These are phyloP conservation scores for Chloroceryle aenea DNA, from an alignment of 2,113 vertebrate genomes.

Conservation along the genomic window DNA sequence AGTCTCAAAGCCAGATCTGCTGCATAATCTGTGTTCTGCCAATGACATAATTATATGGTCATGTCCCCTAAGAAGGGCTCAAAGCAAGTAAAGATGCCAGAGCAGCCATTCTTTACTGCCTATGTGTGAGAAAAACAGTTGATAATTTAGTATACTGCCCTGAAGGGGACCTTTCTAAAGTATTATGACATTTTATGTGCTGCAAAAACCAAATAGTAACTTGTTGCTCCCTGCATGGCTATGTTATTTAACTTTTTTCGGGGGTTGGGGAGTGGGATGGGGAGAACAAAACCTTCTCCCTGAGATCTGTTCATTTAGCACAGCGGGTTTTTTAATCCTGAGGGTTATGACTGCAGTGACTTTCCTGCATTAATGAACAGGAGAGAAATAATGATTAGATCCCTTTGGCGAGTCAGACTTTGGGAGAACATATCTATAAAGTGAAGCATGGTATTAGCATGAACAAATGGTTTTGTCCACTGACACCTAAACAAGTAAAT, in stretches of 20 bases:
- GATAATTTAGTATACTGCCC: neutral
- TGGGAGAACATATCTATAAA: neutral
- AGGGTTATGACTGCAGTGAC: neutral
- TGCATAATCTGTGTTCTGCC: neutral
- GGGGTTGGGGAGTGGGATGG: accelerated
- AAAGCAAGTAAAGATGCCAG: neutral
- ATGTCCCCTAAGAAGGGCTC: neutral
- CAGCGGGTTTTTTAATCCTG: neutral
- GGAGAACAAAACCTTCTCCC: neutral
- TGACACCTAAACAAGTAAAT: neutral
- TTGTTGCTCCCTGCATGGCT: neutral
- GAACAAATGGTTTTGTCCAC: neutral
- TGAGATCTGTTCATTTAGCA: neutral
- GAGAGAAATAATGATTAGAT: neutral
- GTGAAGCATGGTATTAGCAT: neutral
- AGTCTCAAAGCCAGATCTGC: neutral
- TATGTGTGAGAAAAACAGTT: neutral
- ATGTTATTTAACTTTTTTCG: neutral
- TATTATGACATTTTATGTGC: neutral
- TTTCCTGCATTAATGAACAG: neutral
- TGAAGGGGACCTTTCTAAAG: neutral
- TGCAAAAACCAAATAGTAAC: neutral
- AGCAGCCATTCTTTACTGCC: neutral
- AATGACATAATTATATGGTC: neutral
- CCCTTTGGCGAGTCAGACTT: neutral